Evolutionary conservation across 2,797 vertebrate species (phyloP).

Genomic region (Pelobates cultripes): DNA sequence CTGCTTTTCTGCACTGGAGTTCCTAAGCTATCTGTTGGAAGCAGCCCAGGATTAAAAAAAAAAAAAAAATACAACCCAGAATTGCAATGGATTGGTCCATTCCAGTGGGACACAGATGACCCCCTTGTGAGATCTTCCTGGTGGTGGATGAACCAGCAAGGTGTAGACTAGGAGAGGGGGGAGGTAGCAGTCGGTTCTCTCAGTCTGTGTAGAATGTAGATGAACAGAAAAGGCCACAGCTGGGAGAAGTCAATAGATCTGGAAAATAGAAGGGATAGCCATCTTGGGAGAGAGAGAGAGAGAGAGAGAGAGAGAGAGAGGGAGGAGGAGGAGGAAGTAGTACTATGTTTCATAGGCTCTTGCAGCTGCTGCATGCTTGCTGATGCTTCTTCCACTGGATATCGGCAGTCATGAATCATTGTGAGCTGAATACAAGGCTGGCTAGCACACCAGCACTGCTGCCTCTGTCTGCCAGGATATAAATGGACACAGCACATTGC

Average conservation of each 20-base stretch:
- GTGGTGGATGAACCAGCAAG: slow-evolving; percentile 21
- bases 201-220: slow-evolving; percentile 10
- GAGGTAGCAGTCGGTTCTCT: not conserved
- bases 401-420: slow-evolving; percentile 79
- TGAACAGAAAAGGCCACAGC: slow-evolving; percentile 40
- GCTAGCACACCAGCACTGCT: slow-evolving; percentile 59
- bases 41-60: slow-evolving; percentile 53
- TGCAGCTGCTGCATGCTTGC: slow-evolving; percentile 74
- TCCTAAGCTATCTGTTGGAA: slow-evolving; percentile 71
- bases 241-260: slow-evolving; percentile 42
- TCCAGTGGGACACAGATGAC: slow-evolving; percentile 57
- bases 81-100: slow-evolving; percentile 72
- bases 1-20: slow-evolving; percentile 73
- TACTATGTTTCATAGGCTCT: slow-evolving; percentile 68
- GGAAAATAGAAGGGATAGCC: slow-evolving; percentile 44
- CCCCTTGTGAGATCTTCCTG: slow-evolving; percentile 36
- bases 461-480: slow-evolving; percentile 67
- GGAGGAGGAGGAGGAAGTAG: slow-evolving; percentile 59
- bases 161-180: slow-evolving; percentile 5
- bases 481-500: slow-evolving; percentile 72
- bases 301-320: slow-evolving; percentile 61
- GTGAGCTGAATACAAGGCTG: slow-evolving; percentile 68
- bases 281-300: slow-evolving; percentile 60
- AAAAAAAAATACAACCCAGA: slow-evolving; percentile 63
- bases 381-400: slow-evolving; percentile 73